Base-by-base conservation (phyloP, 2,888 invertebrate species). In the Eueremaeus valkanovi region DNA sequence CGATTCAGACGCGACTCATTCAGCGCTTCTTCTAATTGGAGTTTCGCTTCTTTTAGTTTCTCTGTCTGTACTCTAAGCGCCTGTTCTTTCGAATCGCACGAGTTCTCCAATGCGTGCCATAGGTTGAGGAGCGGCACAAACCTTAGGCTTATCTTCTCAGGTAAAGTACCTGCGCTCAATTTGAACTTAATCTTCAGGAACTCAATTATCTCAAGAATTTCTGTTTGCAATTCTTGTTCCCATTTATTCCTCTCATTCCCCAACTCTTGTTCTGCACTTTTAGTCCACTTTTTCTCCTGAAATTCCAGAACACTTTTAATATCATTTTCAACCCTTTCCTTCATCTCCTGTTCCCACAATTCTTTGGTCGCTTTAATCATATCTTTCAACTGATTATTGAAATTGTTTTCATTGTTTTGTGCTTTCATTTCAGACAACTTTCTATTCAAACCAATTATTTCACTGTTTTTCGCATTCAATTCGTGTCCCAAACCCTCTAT, bases 341-440 rank as follows among this genome's bases (percentile, higher is more conserved):
- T 45, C 72, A 72, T 45, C 21, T 72, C 72, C 24, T 72, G 29
- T 72, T 72, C 51, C 45, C 51, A 72, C 29, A 72, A 11, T 31
- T 72, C 72, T 49, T 45, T 72, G n/a, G 40, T 40, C 16, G 24
- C 40, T 72, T 72, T 33, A 49, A 72, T 40, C 72, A 72, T 72
- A 29, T 72, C 51, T 72, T 42, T 72, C 3, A 72, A 13, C 21
- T 72, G 45, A 27, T 72, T 13, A 16, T 31, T 33, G 29, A 29
- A 63, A 63, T 3, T 9, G 16, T 63, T 33, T 8, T 63, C 63
- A 33, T 63, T 31, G 18, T 63, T 63, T 63, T 63, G 5, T 2
- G 3, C 18, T n/a, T 33, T 63, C 13, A 29, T 33, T 63, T 18
- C 1, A 18, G 31, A 31, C 5, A 63, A 33, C 16, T 63, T n/a